Conservation (phyloP, 1,140 invertebrate species). For the Trialeurodes vaporariorum region DNA sequence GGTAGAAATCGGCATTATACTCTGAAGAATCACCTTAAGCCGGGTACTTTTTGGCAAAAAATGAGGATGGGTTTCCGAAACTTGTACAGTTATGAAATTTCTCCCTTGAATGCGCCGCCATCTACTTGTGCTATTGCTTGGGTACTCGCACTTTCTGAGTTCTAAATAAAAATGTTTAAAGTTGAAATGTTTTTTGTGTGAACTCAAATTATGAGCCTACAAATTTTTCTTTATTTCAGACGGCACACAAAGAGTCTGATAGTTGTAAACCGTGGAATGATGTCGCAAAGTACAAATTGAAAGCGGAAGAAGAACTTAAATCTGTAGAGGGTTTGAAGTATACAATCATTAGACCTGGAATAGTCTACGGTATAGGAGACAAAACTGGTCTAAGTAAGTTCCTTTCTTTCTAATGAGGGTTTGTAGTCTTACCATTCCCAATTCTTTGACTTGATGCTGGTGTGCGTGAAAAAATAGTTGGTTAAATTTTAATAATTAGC, state of each 20-base stretch:
- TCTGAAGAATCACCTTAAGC: too few species aligned
- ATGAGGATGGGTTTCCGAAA: too few species aligned
- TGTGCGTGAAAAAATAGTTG: too few species aligned
- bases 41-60: too few species aligned
- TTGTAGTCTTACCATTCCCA: too few species aligned
- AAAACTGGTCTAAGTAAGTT: slow-evolving; percentile 64
- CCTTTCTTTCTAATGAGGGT: too few species aligned
- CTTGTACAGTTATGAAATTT: background rate
- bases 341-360: slow-evolving; percentile 67
- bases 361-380: slow-evolving; percentile 78
- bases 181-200: slow-evolving; percentile 5
- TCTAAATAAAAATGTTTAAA: background rate
- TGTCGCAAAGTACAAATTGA: slow-evolving; percentile 67
- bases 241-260: slow-evolving; percentile 59
- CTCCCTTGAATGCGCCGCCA: background rate
- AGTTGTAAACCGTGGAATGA: slow-evolving; percentile 68
- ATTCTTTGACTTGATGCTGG: too few species aligned
- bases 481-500: too few species aligned
- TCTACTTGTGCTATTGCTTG: background rate
- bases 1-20: too few species aligned
- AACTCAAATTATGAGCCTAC: background rate
- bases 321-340: slow-evolving; percentile 56
- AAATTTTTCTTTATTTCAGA: slow-evolving; percentile 36
- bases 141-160: background rate
- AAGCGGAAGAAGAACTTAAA: slow-evolving; percentile 66